Evolutionary conservation across 2,888 invertebrate genomes (phyloP).

Genomic region (Polyploca ridens): DNA sequence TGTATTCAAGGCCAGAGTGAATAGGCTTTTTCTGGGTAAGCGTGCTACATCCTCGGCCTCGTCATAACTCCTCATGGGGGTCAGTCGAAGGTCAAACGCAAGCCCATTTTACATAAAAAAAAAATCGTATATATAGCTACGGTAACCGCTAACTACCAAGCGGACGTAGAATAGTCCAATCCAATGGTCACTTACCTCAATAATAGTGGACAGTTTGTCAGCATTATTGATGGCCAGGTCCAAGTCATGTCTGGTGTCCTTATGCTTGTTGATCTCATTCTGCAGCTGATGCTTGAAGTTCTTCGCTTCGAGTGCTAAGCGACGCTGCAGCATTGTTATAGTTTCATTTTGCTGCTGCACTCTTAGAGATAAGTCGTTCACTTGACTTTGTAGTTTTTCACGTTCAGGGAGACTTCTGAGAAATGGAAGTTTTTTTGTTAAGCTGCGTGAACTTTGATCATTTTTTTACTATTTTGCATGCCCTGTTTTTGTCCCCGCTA

Average conservation of each 20-base stretch:
- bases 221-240: slow-evolving; percentile 86
- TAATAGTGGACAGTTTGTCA: slow-evolving; percentile 84
- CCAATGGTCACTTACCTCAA: slow-evolving; percentile 77
- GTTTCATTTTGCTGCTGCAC: slow-evolving; percentile 86
- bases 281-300: slow-evolving; percentile 89
- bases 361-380: slow-evolving; percentile 81
- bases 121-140: no score
- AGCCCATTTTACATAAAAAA: no score
- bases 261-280: slow-evolving; percentile 88
- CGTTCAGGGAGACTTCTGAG: slow-evolving; percentile 88
- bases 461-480: no score
- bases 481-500: no score
- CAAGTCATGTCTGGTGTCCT: slow-evolving; percentile 88
- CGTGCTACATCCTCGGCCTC: no score
- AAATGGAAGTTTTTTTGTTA: background rate
- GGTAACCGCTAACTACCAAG: no score
- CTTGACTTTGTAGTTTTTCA: slow-evolving; percentile 88
- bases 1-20: no score
- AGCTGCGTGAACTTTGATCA: no score
- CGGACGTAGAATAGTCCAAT: background rate
- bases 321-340: slow-evolving; percentile 87
- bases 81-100: no score
- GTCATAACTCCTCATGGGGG: no score
- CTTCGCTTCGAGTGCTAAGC: slow-evolving; percentile 89
- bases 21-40: no score